A percentile compares a stretch with the other conserved stretches of the same genome.
These are phyloP conservation scores for Antheraea mylitta DNA, from an alignment of 1,140 invertebrate genomes.

Conservation along the genomic window DNA sequence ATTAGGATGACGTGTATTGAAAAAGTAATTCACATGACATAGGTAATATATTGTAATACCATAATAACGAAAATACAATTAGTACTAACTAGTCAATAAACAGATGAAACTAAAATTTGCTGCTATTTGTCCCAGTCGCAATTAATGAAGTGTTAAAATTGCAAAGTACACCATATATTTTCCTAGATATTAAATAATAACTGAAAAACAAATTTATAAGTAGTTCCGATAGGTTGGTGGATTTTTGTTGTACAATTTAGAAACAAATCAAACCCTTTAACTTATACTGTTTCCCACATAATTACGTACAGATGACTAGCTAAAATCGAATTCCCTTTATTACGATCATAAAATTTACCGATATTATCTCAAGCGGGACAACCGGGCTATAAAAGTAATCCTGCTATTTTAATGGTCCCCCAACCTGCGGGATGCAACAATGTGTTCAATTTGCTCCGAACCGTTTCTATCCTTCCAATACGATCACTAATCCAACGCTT, in stretches of 20 bases:
- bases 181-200: too few species aligned
- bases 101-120: too few species aligned
- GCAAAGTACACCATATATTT: too few species aligned
- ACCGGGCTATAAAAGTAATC: conserved; percentile 73
- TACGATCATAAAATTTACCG: conserved; percentile 72
- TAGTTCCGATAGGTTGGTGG: too few species aligned
- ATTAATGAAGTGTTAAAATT: too few species aligned
- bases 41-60: too few species aligned
- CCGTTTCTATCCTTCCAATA: conserved; percentile 11
- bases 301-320: conserved; percentile 63
- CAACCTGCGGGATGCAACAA: conserved; percentile 69
- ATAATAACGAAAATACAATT: too few species aligned
- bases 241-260: background rate
- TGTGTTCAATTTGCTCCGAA: conserved; percentile 49
- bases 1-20: conserved; percentile 18
- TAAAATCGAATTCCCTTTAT: conserved; percentile 75
- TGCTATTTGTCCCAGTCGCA: too few species aligned
- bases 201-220: too few species aligned
- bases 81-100: too few species aligned
- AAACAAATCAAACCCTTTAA: background rate
- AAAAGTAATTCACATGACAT: too few species aligned
- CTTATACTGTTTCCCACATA: conserved; percentile 24
- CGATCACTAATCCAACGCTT: conserved; percentile 19
- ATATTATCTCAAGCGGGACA: conserved; percentile 75
- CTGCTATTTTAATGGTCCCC: conserved; percentile 72